Evolutionary conservation across 2,888 invertebrate species (phyloP), one percentile per base, ranked within the genome.

Genomic region (Drosophila emarginata): DNA sequence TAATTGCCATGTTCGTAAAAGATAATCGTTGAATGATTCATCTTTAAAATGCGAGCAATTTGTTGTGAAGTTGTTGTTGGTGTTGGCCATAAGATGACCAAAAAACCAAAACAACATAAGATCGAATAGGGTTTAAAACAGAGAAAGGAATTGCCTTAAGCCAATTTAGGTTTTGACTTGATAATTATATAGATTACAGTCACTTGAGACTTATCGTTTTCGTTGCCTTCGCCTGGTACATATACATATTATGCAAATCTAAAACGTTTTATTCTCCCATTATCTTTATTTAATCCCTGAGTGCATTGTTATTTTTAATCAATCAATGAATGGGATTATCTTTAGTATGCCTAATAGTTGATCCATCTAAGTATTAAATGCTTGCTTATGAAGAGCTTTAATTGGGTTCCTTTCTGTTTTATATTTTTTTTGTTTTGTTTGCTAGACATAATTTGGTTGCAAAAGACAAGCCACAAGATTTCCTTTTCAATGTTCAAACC

Each of bases 1-100:
- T 86, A 83, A 86, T 86, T 86, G 84, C 80, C 62, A 53, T 62
- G 64, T 65, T 67, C 65, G 57, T 64, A 60, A 65, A 52, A 80
- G 57, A 72, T 71, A 82, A 79, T 70, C 67, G 40, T 14, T 28
- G 62, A 58, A 69, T 86, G 86, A 86, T 68, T 82, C 80, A 80
- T 73, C 68, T 65, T 67, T 53, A 57, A 37, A 45, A 45, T 45
- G 45, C 45, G 72, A 60, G 40, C 21, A 40, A 58, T 15, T 51
- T 63, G 21, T 18, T 45, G 45, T n/a, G 7, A 37, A 6, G 28
- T 32, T 9, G 26, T 12, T 3, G 28, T 6, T 7, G 28, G 9
- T 9, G 26, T 12, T 3, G 28, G n/a, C n/a, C 28, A 28, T 9
- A 39, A 57, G 57, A 39, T 57, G 57, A 37, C 37, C 32, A 23